A percentile compares a stretch with the other conserved stretches of the same genome.
These are phyloP conservation scores for Ictalurus furcatus DNA, from an alignment of 2,113 vertebrate genomes.

Conservation along the genomic window DNA sequence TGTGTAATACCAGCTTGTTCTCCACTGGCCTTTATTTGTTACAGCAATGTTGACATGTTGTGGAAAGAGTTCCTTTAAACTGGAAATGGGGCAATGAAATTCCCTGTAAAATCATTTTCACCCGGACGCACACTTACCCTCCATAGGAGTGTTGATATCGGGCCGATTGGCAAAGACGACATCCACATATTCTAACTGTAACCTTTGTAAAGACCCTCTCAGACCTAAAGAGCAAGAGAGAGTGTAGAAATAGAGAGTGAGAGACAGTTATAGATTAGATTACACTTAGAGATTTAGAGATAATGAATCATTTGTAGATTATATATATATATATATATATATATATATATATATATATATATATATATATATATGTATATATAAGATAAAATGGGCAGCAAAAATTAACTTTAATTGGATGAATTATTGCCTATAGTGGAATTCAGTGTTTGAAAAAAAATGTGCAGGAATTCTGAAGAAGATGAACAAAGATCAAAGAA, in stretches of 20 bases:
- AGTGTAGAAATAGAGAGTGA: neutral
- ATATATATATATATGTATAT: no score
- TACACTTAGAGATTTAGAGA: neutral
- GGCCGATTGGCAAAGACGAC: constrained; percentile 96
- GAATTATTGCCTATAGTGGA: neutral
- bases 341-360: no score
- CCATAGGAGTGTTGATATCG: constrained; percentile 96
- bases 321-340: no score
- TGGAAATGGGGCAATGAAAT: neutral
- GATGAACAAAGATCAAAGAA: constrained; percentile 17
- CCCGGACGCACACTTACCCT: constrained; percentile 79
- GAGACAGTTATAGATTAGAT: constrained; percentile 11
- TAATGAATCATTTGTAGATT: neutral
- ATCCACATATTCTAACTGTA: constrained; percentile 96
- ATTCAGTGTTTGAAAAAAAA: neutral
- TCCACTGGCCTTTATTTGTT: neutral
- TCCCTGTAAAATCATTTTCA: neutral
- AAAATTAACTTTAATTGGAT: neutral
- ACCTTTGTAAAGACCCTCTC: constrained; percentile 90
- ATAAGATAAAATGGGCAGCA: neutral
- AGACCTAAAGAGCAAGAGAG: constrained; percentile 74
- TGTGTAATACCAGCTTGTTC: neutral
- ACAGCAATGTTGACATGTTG: neutral
- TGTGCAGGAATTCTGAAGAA: neutral
- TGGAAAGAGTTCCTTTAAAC: neutral